Percentiles rank a stretch among this genome's conserved stretches.
These are phyloP conservation scores for Amphilophus citrinellus DNA, from an alignment of 2,113 vertebrate species.

Conservation along the genomic window DNA sequence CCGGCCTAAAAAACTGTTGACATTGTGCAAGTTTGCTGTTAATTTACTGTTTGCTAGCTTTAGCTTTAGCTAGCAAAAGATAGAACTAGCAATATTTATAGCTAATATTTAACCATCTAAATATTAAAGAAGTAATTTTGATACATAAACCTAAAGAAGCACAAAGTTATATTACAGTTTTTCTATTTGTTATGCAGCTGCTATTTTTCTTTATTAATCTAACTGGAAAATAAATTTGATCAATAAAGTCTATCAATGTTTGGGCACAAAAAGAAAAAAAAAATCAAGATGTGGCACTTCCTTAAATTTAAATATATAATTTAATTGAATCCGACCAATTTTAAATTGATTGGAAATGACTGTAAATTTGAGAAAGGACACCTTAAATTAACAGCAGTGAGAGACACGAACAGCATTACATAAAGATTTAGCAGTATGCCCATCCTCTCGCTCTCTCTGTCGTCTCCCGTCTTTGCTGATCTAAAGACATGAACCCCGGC, in stretches of 20 bases:
- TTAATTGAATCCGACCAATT: background rate
- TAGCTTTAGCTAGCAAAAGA: background rate
- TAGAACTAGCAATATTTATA: background rate
- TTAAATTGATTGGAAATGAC: background rate
- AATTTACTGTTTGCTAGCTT: background rate
- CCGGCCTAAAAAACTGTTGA: background rate
- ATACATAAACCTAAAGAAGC: background rate
- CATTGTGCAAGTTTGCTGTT: background rate
- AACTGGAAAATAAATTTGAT: too few relatives aligned
- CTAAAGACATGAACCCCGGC: constrained; percentile 39
- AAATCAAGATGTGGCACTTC: background rate
- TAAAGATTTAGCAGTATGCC: background rate
- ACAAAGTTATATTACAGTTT: background rate
- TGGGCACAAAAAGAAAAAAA: background rate
- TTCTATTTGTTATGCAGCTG: background rate
- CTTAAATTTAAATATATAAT: background rate
- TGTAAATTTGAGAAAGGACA: background rate
- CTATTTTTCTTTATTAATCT: background rate
- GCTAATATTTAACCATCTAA: background rate
- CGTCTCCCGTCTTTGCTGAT: constrained; percentile 37
- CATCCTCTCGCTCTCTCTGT: background rate
- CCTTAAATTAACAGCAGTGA: background rate
- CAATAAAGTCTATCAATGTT: background rate
- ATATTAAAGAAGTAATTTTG: background rate
- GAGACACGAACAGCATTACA: background rate